Evolutionary conservation across 2,113 vertebrate genomes (phyloP).

Genomic region (Hemibagrus wyckioides): DNA sequence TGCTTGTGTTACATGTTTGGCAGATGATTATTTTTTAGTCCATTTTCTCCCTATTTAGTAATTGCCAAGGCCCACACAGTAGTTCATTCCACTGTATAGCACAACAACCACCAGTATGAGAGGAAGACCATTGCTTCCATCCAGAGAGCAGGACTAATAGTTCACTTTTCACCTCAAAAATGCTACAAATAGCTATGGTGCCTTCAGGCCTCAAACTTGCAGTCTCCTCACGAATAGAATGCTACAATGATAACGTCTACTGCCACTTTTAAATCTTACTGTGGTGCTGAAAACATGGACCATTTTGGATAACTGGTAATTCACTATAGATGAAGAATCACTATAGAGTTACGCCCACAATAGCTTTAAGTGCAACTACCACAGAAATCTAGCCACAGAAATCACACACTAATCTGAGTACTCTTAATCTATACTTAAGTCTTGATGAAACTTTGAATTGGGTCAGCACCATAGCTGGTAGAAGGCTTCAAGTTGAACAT

Average conservation of each 20-base stretch:
- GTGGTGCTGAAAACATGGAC: neutral
- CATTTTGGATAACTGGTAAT: neutral
- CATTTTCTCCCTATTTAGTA: neutral
- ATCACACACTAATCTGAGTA: neutral
- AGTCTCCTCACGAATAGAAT: neutral
- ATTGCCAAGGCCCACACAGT: neutral
- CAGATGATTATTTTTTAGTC: neutral
- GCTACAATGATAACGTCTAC: neutral
- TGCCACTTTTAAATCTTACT: neutral
- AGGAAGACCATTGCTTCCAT: neutral
- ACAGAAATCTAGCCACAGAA: neutral
- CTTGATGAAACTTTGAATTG: neutral
- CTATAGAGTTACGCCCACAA: neutral
- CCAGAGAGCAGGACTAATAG: neutral
- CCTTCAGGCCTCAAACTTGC: neutral
- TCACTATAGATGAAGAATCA: neutral
- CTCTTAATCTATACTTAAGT: neutral
- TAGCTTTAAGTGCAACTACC: neutral
- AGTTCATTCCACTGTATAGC: neutral
- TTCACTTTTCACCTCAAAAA: neutral
- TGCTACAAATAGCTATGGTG: neutral
- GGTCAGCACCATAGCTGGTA: neutral
- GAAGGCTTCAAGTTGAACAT: constrained; percentile 15
- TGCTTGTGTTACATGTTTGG: neutral
- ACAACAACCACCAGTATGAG: neutral